phyloP scores from a whole-genome alignment of 2,797 vertebrate genomes.

The Phylloscopus collybita region DNA sequence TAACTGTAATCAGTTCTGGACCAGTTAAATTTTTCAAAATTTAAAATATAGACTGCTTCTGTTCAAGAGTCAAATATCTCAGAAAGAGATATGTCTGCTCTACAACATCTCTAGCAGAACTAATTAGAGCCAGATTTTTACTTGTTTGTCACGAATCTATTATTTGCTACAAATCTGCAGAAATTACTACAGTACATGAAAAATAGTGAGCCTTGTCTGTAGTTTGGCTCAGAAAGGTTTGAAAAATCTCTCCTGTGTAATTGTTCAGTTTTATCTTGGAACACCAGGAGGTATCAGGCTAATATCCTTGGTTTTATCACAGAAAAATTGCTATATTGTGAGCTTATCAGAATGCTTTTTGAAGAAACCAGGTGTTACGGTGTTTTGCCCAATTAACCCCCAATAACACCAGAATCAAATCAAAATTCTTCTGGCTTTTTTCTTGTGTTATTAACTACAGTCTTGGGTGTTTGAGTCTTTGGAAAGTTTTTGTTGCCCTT shows the following conservation, averaged over 20 bases:
- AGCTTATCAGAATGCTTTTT: not conserved
- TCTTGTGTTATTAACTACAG: not conserved
- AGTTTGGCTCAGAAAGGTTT: conserved; percentile 14
- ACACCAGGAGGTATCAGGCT: conserved; percentile 28
- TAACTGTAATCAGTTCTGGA: not conserved
- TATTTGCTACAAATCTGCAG: not conserved
- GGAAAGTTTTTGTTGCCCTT: not conserved
- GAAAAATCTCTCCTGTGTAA: conserved; percentile 35
- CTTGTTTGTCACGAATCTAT: conserved; percentile 14
- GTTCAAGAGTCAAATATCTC: not conserved
- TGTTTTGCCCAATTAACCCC: not conserved
- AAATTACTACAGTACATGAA: conserved; percentile 1
- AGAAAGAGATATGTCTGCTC: not conserved
- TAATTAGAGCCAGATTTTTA: conserved; percentile 26
- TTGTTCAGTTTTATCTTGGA: conserved; percentile 36
- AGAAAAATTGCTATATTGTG: not conserved
- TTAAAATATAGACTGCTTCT: not conserved
- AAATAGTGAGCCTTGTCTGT: conserved; percentile 6
- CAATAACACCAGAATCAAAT: not conserved
- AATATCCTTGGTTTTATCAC: conserved; percentile 25
- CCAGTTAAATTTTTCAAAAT: conserved; percentile 7
- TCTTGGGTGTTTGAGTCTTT: not conserved
- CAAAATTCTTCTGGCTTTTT: not conserved
- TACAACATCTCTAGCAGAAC: conserved; percentile 29
- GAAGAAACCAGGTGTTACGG: not conserved